Base-by-base conservation (phyloP, 2,797 vertebrate genomes). In the Sebastes nivosus region DNA sequence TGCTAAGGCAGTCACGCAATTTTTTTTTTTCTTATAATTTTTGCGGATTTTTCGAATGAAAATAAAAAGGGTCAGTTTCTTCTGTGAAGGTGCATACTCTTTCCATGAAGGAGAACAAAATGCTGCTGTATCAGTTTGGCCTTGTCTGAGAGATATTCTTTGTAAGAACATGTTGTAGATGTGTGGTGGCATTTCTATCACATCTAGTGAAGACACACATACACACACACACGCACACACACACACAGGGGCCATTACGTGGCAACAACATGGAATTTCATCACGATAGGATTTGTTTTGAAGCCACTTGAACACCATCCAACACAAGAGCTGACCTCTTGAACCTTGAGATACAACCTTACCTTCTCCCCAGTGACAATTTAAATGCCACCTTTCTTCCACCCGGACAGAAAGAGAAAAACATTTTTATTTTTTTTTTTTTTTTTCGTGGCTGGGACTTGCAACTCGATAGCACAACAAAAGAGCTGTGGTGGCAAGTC, bases 401-500 rank as follows among this genome's bases (percentile, higher is more conserved):
- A 86, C 72, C 85, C 25, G 67, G 79, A 86, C 69, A 80, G 73
- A 83, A 72, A 88, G 77, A 89, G 75, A 88, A 87, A 89, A 89
- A 92, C 68, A 92, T 80, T 84, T 81, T 67, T 64, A n/a, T n/a
- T 65, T 60, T 25, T 32, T 25, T 22, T 22, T 54, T 25, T 24
- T 54, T 54, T 27, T 27, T 59, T 60, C 12, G 80, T 87, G 89
- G 90, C 90, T 90, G 88, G 90, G 93, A 93, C 94, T 92, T 89
- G 95, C 93, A 96, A 96, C 95, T 93, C 70, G 94, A 97, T 96
- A 96, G 92, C 90, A 94, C 95, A 94, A 95, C 95, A 94, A 96
- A 96, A 95, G 94, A 94, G 92, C 91, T 92, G 88, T 89, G 92
- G 92, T 93, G 92, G 92, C 93, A 94, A 94, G 93, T 94, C 94